Base-by-base conservation (phyloP, 1,140 invertebrate genomes). In the Formica exsecta region DNA sequence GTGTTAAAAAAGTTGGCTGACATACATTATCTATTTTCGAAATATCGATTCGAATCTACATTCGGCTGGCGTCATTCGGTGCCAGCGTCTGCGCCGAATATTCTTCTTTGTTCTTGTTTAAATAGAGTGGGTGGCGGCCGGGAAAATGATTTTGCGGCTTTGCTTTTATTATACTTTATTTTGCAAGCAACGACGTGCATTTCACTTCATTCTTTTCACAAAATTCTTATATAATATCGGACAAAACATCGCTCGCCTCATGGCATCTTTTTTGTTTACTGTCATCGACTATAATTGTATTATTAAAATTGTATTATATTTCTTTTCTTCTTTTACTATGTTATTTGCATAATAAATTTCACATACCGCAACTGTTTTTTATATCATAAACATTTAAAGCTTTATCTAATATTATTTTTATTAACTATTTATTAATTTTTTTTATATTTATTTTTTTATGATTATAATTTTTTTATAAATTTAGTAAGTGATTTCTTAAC, bases 71-170 rank as follows among this genome's bases (percentile, higher is more conserved):
- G 71, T 76, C 25, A 29, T 70, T 80, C n/a, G 48, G 59, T 68
- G 29, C 13, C 41, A 79, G 13, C 51, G n/a, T 62, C n/a, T 59
- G 48, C 83, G 65, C 36, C 73, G 29, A 51, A 54, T 48, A 38
- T 76, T 19, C 38, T 80, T 57, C 38, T 71, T 86, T 89, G 75
- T 89, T 59, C 32, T 16, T 57, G 59, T 85, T 85, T 85, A 77
- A 85, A 85, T 65, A 65, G 61, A 65, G 61, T 77, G 59, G 81
- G 73, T 64, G 59, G 59, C 32, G 32, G 9, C 73, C 73, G 48
- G 16, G 32, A 38, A 71, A 71, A 61, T 32, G 44, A 1, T 62
- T 32, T 11, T 4, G 44, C 22, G 22, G 9, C 22, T 29, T 16
- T 9, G 22, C 73, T 32, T 57, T 85, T 76, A 74, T 29, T 44